Evolutionary conservation across 2,113 vertebrate genomes (phyloP).

Genomic region (Petroica traversi): DNA sequence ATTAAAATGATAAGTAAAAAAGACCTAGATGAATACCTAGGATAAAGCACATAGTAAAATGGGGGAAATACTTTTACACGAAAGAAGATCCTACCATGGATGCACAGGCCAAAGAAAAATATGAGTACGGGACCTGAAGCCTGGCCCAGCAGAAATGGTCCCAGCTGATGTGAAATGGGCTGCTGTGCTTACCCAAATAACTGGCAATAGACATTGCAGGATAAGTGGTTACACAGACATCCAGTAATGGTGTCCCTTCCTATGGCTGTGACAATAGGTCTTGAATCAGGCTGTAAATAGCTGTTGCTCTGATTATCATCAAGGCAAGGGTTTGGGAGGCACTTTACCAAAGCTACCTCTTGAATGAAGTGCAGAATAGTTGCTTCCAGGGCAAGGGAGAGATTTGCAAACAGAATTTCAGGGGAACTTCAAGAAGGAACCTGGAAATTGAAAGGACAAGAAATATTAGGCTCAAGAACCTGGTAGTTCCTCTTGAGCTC

Average conservation of each 20-base stretch:
- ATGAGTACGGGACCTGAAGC: neutral
- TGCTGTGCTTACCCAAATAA: neutral
- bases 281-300: neutral
- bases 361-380: neutral
- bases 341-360: neutral
- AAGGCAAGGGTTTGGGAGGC: neutral
- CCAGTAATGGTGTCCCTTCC: neutral
- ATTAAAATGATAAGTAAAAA: neutral
- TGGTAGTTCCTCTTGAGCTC: neutral
- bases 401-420: neutral
- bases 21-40: neutral
- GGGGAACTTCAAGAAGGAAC: neutral
- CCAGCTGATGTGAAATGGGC: neutral
- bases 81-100: neutral
- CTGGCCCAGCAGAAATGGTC: neutral
- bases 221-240: neutral
- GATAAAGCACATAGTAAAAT: neutral
- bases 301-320: neutral
- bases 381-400: neutral
- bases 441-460: neutral
- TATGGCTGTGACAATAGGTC: neutral
- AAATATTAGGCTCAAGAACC: neutral
- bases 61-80: neutral
- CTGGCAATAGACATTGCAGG: neutral
- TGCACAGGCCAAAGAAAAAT: neutral